phyloP scores from a whole-genome alignment of 2,888 invertebrate species.

The Stenichneumon culpator region DNA sequence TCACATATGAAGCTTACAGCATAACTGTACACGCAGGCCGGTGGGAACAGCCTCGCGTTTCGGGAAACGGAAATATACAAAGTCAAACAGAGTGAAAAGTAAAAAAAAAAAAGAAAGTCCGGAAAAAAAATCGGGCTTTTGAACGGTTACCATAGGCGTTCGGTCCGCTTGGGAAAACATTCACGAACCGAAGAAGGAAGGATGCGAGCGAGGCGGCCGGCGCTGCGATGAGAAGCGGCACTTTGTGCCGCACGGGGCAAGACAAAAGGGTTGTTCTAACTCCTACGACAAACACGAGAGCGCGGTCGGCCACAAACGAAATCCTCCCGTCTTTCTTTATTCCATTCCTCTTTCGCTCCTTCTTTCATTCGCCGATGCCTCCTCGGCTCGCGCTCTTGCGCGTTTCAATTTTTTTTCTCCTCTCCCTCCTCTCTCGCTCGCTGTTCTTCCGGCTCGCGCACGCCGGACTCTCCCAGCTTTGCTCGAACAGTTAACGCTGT shows the following conservation, averaged over 20 bases:
- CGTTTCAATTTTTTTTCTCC: slow-evolving; percentile 25
- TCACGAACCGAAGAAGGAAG: slow-evolving; percentile 33
- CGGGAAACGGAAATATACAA: slow-evolving; percentile 39
- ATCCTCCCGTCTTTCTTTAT: slow-evolving; percentile 54
- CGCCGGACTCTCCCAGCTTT: not conserved
- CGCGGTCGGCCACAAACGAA: slow-evolving; percentile 78
- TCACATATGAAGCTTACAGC: not conserved
- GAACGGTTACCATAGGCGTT: slow-evolving; percentile 26
- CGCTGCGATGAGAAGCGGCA: slow-evolving; percentile 64
- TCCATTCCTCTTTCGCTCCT: slow-evolving; percentile 50
- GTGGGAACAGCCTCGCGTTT: slow-evolving; percentile 14
- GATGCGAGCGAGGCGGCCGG: slow-evolving; percentile 32
- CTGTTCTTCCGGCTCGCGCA: not conserved
- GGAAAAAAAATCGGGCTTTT: slow-evolving; percentile 15
- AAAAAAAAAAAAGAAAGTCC: not conserved
- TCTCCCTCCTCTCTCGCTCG: slow-evolving; percentile 12
- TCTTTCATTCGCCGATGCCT: slow-evolving; percentile 37
- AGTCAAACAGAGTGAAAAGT: slow-evolving; percentile 29
- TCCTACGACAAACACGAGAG: slow-evolving; percentile 79
- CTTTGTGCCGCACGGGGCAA: slow-evolving; percentile 68
- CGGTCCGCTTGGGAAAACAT: slow-evolving; percentile 50
- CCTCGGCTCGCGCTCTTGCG: slow-evolving; percentile 27
- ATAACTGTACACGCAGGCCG: slow-evolving; percentile 9
- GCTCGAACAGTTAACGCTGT: slow-evolving; percentile 7
- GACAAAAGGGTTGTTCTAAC: slow-evolving; percentile 76